phyloP scores from a whole-genome alignment of 2,113 vertebrate species.

The Lucifuga dentata region DNA sequence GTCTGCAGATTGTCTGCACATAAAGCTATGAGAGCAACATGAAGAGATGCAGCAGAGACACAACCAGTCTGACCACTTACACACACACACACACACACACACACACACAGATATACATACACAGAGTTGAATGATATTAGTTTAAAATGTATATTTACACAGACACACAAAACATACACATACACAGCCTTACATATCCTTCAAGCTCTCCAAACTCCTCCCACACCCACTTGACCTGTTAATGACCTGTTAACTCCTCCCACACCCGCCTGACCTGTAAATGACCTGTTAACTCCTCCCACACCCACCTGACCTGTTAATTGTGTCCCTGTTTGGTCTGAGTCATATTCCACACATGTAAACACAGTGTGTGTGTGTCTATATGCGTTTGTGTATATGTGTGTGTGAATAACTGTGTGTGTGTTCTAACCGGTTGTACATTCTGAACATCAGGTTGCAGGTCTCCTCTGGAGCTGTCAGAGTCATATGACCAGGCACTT shows the following conservation, averaged over 20 bases:
- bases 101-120: constrained; percentile 1
- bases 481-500: constrained; percentile 69
- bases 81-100: constrained; percentile 3
- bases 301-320: no score
- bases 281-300: no score
- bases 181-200: no score
- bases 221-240: no score
- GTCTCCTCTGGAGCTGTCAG: constrained; percentile 70
- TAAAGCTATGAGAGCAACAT: constrained; percentile 81
- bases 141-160: neutral
- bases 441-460: constrained; percentile 74
- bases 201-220: no score
- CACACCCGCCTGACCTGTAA: no score
- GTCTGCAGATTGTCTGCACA: constrained; percentile 81
- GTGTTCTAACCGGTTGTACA: constrained; percentile 84
- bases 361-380: neutral
- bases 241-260: no score
- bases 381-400: neutral
- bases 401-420: neutral
- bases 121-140: no score
- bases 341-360: no score
- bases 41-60: constrained; percentile 74
- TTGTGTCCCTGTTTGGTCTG: no score
- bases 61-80: constrained; percentile 73
- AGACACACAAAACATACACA: no score